These are phyloP conservation scores for Meandrusa payeni DNA, from an alignment of 2,888 invertebrate genomes.

Conservation along the genomic window DNA sequence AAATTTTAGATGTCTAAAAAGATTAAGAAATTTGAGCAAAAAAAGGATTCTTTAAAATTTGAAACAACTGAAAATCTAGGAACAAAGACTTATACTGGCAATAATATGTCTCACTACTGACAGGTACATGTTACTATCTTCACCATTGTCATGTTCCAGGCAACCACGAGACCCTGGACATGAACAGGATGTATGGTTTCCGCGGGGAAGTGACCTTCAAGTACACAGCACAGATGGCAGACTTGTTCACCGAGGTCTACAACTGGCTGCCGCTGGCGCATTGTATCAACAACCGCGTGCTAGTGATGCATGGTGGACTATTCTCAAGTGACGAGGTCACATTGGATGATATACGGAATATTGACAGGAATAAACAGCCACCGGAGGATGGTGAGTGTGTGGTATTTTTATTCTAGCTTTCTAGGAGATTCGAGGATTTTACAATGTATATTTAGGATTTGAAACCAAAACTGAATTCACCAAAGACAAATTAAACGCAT, in stretches of 20 bases:
- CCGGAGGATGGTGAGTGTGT: slow-evolving; percentile 93
- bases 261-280: slow-evolving; percentile 98
- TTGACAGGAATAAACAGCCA: slow-evolving; percentile 97
- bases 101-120: too few relatives aligned
- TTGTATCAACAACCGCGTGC: slow-evolving; percentile 89
- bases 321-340: slow-evolving; percentile 96
- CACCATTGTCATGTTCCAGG: slow-evolving; percentile 84
- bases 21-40: too few relatives aligned
- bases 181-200: slow-evolving; percentile 99
- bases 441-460: too few relatives aligned
- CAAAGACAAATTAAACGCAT: too few relatives aligned
- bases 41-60: too few relatives aligned
- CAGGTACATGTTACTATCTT: too few relatives aligned
- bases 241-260: slow-evolving; percentile 98
- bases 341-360: slow-evolving; percentile 93
- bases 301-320: slow-evolving; percentile 99
- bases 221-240: slow-evolving; percentile 96
- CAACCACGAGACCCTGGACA: slow-evolving; percentile 98
- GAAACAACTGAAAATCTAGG: too few relatives aligned
- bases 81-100: too few relatives aligned
- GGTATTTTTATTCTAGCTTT: too few relatives aligned
- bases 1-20: too few relatives aligned
- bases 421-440: too few relatives aligned
- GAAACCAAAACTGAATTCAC: too few relatives aligned
- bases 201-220: slow-evolving; percentile 98